Percentiles rank a stretch among this genome's conserved stretches.
phyloP scores from a whole-genome alignment of 2,113 vertebrate genomes.

The Salvelinus fontinalis region DNA sequence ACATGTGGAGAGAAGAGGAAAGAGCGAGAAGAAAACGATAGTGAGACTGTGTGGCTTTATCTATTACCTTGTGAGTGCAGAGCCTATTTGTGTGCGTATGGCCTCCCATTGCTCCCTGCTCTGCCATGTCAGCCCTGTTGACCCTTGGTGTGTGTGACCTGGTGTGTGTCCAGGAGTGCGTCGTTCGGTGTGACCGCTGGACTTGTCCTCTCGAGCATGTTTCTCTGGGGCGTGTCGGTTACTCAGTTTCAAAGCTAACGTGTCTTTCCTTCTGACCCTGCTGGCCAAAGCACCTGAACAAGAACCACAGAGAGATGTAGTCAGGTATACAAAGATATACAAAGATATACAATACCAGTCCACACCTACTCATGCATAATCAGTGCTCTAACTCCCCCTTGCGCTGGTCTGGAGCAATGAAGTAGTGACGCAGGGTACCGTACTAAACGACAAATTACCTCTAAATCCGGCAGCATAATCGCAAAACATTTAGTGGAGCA shows the following conservation, averaged over 20 bases:
- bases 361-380: no score
- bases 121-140: slow-evolving; percentile 86
- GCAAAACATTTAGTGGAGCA: no score
- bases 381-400: no score
- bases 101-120: slow-evolving; percentile 96
- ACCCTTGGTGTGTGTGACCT: slow-evolving; percentile 51
- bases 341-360: no score
- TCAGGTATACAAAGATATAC: no score
- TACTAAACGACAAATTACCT: no score
- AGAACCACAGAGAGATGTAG: background rate
- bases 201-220: slow-evolving; percentile 48
- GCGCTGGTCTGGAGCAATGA: no score
- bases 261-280: slow-evolving; percentile 95
- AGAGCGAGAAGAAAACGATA: background rate
- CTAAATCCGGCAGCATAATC: no score
- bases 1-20: background rate
- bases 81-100: slow-evolving; percentile 93
- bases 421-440: no score
- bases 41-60: slow-evolving; percentile 1
- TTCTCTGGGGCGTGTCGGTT: slow-evolving; percentile 74
- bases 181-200: slow-evolving; percentile 57
- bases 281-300: slow-evolving; percentile 86
- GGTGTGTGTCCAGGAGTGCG: background rate
- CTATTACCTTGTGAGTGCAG: slow-evolving; percentile 84
- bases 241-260: slow-evolving; percentile 91